Evolutionary conservation across 2,888 invertebrate genomes (phyloP).

Genomic region (Gastracanthus pulcherrimus): DNA sequence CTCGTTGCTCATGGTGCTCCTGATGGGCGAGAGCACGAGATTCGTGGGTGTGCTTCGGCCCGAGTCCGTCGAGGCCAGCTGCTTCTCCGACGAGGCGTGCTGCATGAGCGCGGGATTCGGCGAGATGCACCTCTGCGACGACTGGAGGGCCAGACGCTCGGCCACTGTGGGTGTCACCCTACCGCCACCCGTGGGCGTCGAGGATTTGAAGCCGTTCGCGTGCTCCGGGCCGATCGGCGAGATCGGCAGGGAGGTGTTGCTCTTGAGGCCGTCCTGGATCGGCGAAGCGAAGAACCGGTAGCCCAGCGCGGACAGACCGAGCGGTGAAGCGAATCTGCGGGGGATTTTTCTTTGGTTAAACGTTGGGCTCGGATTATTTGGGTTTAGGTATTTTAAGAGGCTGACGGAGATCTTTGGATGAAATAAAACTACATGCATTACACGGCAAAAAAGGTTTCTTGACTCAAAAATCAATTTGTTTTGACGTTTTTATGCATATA

Average conservation of each 20-base stretch:
- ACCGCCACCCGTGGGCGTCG: slow-evolving; percentile 66
- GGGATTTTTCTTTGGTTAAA: no score
- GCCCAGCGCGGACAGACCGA: slow-evolving; percentile 70
- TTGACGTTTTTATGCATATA: no score
- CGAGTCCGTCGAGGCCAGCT: slow-evolving; percentile 59
- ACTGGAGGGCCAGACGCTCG: slow-evolving; percentile 67
- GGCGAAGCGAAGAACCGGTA: slow-evolving; percentile 74
- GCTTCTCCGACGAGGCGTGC: slow-evolving; percentile 59
- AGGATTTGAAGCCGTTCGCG: slow-evolving; percentile 67
- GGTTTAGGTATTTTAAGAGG: no score
- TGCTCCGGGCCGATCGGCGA: slow-evolving; percentile 71
- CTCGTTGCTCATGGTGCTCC: slow-evolving; percentile 88
- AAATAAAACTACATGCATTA: no score
- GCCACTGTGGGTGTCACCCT: slow-evolving; percentile 68
- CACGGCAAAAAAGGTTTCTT: no score
- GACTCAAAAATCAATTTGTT: no score
- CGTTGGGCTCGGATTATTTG: no score
- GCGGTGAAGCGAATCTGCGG: slow-evolving; percentile 71
- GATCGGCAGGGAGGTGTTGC: slow-evolving; percentile 66
- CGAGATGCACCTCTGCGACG: slow-evolving; percentile 58
- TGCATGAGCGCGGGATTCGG: slow-evolving; percentile 55
- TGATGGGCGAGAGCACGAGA: slow-evolving; percentile 81
- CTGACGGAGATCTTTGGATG: no score
- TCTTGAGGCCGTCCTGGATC: slow-evolving; percentile 64
- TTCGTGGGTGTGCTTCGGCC: slow-evolving; percentile 69